Conservation (phyloP, 2,113 vertebrate genomes). For the Alaudala cheleensis region DNA sequence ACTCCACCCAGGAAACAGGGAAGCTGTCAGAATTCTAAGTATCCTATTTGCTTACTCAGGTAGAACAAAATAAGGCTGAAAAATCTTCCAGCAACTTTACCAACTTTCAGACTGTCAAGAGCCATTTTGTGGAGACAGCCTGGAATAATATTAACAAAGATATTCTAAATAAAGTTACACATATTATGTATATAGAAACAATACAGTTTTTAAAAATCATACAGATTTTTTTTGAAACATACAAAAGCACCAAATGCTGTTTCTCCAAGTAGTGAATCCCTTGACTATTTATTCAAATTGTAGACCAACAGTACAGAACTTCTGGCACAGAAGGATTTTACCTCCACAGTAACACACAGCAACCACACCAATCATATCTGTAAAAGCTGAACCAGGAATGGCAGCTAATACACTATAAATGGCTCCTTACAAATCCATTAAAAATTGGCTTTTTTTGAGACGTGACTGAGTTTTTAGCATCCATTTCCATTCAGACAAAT, state of each 20-base stretch:
- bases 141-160: neutral
- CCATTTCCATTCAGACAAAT: neutral
- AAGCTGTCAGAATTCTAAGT: neutral
- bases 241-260: neutral
- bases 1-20: neutral
- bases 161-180: fast-evolving
- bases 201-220: neutral
- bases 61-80: neutral
- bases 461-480: neutral
- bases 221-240: neutral
- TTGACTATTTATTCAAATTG: neutral
- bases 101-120: neutral
- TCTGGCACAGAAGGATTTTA: neutral
- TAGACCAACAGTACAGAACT: neutral
- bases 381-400: neutral
- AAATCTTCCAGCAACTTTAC: neutral
- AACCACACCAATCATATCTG: neutral
- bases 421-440: neutral
- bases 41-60: neutral
- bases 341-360: neutral
- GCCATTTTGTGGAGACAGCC: neutral
- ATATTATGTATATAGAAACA: neutral
- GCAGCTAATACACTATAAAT: neutral
- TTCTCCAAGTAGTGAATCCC: neutral
- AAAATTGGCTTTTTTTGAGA: neutral